Evolutionary conservation across 1,140 invertebrate genomes (phyloP), one percentile per base, ranked within the genome.

Genomic region (Coboldia fuscipes): DNA sequence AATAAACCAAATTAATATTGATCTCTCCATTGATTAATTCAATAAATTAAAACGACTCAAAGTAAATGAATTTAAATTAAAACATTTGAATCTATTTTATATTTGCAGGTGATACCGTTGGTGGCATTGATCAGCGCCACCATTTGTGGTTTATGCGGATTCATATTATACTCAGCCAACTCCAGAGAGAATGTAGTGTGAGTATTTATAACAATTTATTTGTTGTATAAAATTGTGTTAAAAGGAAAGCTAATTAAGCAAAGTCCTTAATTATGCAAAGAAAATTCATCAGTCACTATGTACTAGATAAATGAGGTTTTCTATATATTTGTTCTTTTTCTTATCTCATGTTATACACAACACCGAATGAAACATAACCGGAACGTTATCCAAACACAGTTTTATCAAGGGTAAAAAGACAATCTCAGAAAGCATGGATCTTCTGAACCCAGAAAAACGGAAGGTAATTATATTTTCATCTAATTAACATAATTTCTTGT

Each of bases 171-270:
- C 34, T 6, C 45, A 2, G 52, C 54, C 33, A 15, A 39, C 3
- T 53, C 51, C 2, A 50, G 47, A 13, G 50, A 54, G 15, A 58
- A 62, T 29, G 42, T 59, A 10, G 40, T 42, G 59, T 60, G n/a
- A n/a, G n/a, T n/a, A n/a, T n/a, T n/a, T n/a, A n/a, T n/a, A n/a
- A n/a, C n/a, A n/a, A n/a, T n/a, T n/a, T n/a, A n/a, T n/a, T n/a
- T n/a, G n/a, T n/a, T n/a, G n/a, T n/a, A n/a, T n/a, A n/a, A n/a
- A n/a, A n/a, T n/a, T n/a, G n/a, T n/a, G n/a, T n/a, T n/a, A n/a
- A n/a, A n/a, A n/a, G n/a, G n/a, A n/a, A n/a, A n/a, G n/a, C n/a
- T n/a, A n/a, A n/a, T n/a, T n/a, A n/a, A n/a, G n/a, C n/a, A n/a
- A n/a, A n/a, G n/a, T n/a, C n/a, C n/a, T n/a, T n/a, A n/a, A n/a